Evolutionary conservation across 2,113 vertebrate species (phyloP), one percentile per base, ranked within the genome.

Genomic region (Cygnus atratus): DNA sequence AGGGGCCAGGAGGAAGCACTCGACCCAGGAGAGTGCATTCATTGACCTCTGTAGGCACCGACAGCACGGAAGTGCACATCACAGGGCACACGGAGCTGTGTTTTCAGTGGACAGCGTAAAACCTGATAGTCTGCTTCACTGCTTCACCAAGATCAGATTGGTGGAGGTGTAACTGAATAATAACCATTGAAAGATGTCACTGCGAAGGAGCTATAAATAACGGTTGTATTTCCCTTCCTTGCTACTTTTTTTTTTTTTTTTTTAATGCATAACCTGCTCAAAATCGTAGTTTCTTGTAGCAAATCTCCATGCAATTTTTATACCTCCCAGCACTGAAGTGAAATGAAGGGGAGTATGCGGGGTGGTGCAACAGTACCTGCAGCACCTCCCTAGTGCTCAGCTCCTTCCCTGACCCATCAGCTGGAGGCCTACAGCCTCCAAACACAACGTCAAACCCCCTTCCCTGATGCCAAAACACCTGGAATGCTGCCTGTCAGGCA

Each of bases 1-100:
- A 33, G 63, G 31, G 33, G 58, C 41, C 85, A 71, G 78, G 75
- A 95, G 83, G 83, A 94, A 95, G 68, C 90, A 88, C 94, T 96
- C 50, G 54, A 94, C 86, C 88, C 63, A 7, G 75, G 6, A 91
- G 63, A 8, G 44, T 80, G 67, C 21, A 0, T 33, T 74, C 89
- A 91, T 93, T 95, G 95, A 92, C 94, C 89, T 68, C 93, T 95
- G 88, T 93, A 93, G 78, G 54, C 87, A 93, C 81, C 0, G 0
- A 71, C 66, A 91, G 78, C 81, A 66, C 88, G 50, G 63, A 76
- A 76, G 50, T 6, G 94, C 58, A 89, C 15, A 29, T 25, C 29
- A 26, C 86, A 78, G 62, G n/a, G 33, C 18, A 50, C 2, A 0
- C 0, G 3, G 59, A 52, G 39, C 10, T 71, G 33, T 0, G 2